phyloP scores from a whole-genome alignment of 2,797 vertebrate species.

The Miichthys miiuy region DNA sequence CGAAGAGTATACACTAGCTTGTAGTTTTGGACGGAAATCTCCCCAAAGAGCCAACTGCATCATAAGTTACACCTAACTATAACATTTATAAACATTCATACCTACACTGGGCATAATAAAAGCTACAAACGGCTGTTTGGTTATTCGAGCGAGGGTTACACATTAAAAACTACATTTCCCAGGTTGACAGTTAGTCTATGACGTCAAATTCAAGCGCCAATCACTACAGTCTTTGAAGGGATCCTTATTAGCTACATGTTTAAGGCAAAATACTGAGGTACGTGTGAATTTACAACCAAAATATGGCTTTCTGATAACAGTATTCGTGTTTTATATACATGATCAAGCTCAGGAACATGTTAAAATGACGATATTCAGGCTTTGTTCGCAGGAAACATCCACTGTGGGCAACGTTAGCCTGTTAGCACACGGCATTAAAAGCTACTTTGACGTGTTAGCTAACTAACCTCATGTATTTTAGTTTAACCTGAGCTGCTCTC shows the following conservation, averaged over 20 bases:
- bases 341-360: fast-evolving
- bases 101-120: fast-evolving
- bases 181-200: slow-evolving; percentile 15
- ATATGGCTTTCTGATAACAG: neutral
- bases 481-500: too few relatives aligned
- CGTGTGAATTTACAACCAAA: slow-evolving; percentile 29
- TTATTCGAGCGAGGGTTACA: fast-evolving
- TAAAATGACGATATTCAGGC: neutral
- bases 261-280: slow-evolving; percentile 73
- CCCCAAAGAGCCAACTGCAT: neutral
- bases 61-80: neutral
- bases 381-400: slow-evolving; percentile 17
- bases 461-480: slow-evolving; percentile 6
- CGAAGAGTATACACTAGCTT: neutral
- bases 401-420: slow-evolving; percentile 49
- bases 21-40: too few relatives aligned
- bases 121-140: fast-evolving
- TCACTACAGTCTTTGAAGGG: slow-evolving; percentile 39
- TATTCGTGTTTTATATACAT: neutral
- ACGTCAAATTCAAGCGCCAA: slow-evolving; percentile 67
- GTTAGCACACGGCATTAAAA: slow-evolving; percentile 43
- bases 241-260: slow-evolving; percentile 66
- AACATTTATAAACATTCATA: neutral
- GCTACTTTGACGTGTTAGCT: slow-evolving; percentile 52
- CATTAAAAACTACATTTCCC: slow-evolving; percentile 73